A percentile compares a stretch with the other conserved stretches of the same genome.
phyloP scores from a whole-genome alignment of 2,888 invertebrate genomes.

The Drosophila neotestacea region DNA sequence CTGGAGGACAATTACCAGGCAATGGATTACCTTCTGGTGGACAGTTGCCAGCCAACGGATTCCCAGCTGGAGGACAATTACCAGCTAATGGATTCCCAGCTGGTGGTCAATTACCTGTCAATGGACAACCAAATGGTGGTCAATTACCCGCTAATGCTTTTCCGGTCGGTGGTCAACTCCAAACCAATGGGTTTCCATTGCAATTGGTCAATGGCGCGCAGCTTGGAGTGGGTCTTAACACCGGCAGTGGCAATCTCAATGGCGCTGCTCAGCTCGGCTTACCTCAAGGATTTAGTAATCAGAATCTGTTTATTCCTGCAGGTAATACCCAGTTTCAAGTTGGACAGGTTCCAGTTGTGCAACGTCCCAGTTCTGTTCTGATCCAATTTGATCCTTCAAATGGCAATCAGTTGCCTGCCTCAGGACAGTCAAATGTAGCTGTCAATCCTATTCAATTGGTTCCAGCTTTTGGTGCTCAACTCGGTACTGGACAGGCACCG shows the following conservation, averaged over 20 bases:
- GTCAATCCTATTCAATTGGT: constrained; percentile 28
- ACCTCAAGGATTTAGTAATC: constrained; percentile 39
- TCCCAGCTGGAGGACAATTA: constrained; percentile 12
- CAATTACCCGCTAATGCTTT: constrained; percentile 31
- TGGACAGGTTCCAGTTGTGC: constrained; percentile 20
- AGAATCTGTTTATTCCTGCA: constrained; percentile 53
- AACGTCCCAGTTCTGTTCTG: constrained; percentile 37
- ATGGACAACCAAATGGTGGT: constrained; percentile 34
- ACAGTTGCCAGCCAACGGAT: constrained; percentile 6
- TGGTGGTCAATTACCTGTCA: constrained; percentile 17
- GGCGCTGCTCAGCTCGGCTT: constrained; percentile 31
- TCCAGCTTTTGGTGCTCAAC: constrained; percentile 43
- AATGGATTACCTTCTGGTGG: constrained; percentile 12
- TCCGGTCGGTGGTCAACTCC: constrained; percentile 42
- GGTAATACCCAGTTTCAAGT: constrained; percentile 37
- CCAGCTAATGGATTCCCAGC: constrained; percentile 6
- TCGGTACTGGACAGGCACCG: constrained; percentile 32
- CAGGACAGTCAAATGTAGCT: constrained; percentile 33
- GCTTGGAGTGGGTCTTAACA: constrained; percentile 17
- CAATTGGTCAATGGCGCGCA: constrained; percentile 27
- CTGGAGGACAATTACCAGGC: constrained; percentile 17
- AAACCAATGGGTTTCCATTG: too few relatives aligned
- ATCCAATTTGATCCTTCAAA: constrained; percentile 53
- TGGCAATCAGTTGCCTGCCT: constrained; percentile 44
- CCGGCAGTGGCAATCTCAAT: constrained; percentile 31